Evolutionary conservation across 2,888 invertebrate species (phyloP).

Genomic region (Agriotes lineatus): DNA sequence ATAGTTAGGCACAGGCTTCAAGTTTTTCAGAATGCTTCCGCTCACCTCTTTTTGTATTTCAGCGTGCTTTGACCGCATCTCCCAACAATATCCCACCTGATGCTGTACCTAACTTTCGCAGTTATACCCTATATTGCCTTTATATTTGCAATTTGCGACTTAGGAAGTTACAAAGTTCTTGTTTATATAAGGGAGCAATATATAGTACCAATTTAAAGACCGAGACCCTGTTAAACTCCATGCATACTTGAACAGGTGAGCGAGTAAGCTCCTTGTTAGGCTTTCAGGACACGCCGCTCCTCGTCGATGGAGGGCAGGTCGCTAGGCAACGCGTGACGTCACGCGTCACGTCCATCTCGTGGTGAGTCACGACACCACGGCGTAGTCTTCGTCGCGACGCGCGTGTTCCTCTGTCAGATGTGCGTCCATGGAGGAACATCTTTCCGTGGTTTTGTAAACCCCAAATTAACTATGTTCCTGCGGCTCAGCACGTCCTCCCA

Average conservation of each 20-base stretch:
- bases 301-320: slow-evolving; percentile 46
- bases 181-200: slow-evolving; percentile 42
- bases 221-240: slow-evolving; percentile 43
- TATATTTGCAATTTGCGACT: slow-evolving; percentile 42
- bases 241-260: slow-evolving; percentile 48
- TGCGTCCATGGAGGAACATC: slow-evolving; percentile 12
- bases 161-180: slow-evolving; percentile 42
- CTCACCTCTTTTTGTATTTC: slow-evolving; percentile 7
- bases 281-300: slow-evolving; percentile 48
- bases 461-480: slow-evolving; percentile 1
- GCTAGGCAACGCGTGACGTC: slow-evolving; percentile 53
- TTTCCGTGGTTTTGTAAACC: not conserved
- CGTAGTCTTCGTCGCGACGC: slow-evolving; percentile 38
- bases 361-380: slow-evolving; percentile 49
- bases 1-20: not conserved
- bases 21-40: not conserved
- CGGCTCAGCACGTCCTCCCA: not conserved
- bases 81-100: slow-evolving; percentile 15
- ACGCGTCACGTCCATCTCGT: slow-evolving; percentile 51
- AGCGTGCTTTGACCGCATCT: slow-evolving; percentile 4
- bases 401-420: slow-evolving; percentile 34
- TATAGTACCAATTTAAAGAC: slow-evolving; percentile 43
- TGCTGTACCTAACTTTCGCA: slow-evolving; percentile 11
- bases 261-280: slow-evolving; percentile 43
- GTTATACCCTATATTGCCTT: slow-evolving; percentile 26